Conservation (phyloP, 2,113 vertebrate genomes). For the Pluvialis apricaria region DNA sequence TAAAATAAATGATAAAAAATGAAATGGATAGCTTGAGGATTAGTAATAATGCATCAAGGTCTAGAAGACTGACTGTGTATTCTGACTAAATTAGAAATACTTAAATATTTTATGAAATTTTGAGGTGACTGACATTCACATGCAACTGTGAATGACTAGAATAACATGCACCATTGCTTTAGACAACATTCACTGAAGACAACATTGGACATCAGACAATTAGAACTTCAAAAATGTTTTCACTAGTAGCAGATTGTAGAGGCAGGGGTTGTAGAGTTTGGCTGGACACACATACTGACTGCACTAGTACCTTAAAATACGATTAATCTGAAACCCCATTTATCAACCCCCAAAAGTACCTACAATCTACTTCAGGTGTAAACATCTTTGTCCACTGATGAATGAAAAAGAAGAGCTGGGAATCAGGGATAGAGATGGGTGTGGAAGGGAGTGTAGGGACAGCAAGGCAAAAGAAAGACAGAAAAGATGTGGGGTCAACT, state of each 20-base stretch:
- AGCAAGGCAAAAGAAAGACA: constrained; percentile 25
- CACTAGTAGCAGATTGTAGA: constrained; percentile 82
- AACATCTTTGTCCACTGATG: constrained; percentile 79
- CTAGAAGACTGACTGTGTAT: constrained; percentile 19
- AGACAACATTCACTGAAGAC: constrained; percentile 58
- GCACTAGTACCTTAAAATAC: constrained; percentile 24
- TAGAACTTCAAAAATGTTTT: constrained; percentile 76
- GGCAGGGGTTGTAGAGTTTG: constrained; percentile 63
- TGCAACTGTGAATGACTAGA: constrained; percentile 66
- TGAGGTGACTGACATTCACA: constrained; percentile 66
- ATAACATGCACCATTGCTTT: constrained; percentile 68
- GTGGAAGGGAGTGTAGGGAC: background rate
- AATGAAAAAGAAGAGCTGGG: background rate
- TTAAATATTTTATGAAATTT: constrained; percentile 66
- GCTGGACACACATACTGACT: constrained; percentile 25
- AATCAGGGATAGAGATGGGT: background rate
- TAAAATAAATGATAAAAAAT: constrained; percentile 68
- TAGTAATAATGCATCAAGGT: constrained; percentile 2
- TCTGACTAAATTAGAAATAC: constrained; percentile 33
- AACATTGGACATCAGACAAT: constrained; percentile 64
- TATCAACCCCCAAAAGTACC: constrained; percentile 67
- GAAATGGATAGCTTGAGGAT: constrained; percentile 72
- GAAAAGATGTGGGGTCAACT: constrained; percentile 58
- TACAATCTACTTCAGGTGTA: constrained; percentile 84
- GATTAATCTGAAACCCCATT: constrained; percentile 18